phyloP scores from a whole-genome alignment of 2,113 vertebrate species.

The Prionailurus viverrinus region DNA sequence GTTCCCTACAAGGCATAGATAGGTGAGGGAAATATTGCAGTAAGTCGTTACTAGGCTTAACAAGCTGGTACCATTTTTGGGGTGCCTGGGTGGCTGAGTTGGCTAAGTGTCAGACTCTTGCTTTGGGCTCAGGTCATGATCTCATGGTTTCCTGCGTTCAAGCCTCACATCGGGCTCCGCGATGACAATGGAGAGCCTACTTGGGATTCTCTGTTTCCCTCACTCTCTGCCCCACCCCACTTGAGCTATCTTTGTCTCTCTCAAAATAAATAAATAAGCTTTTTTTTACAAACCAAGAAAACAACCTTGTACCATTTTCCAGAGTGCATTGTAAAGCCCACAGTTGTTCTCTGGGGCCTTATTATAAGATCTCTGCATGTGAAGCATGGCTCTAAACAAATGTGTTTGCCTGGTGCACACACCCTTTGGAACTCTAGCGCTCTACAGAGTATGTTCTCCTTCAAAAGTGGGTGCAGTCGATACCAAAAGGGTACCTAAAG shows the following conservation, averaged over 20 bases:
- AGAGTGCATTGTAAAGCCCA: not conserved
- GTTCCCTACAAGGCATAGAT: fast-evolving
- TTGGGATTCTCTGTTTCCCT: too few relatives aligned
- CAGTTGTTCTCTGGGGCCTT: not conserved
- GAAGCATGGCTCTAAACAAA: not conserved
- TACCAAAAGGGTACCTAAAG: not conserved
- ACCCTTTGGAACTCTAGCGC: fast-evolving
- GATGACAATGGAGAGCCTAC: too few relatives aligned
- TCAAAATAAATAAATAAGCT: too few relatives aligned
- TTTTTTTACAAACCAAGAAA: too few relatives aligned
- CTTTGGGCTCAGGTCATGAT: too few relatives aligned
- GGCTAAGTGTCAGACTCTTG: too few relatives aligned
- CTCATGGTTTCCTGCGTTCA: too few relatives aligned
- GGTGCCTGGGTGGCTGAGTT: too few relatives aligned
- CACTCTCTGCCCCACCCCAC: too few relatives aligned
- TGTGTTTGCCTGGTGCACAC: not conserved
- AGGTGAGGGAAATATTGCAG: not conserved
- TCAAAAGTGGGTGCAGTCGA: too few relatives aligned
- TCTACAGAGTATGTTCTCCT: not conserved
- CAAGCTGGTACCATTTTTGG: not conserved
- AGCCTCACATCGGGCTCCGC: too few relatives aligned
- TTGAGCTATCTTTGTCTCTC: too few relatives aligned
- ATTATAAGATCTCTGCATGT: not conserved
- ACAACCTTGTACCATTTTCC: not conserved
- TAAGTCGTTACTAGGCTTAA: not conserved